A percentile compares a stretch with the other conserved stretches of the same genome.
These are phyloP conservation scores for Poecilia latipinna DNA, from an alignment of 2,113 vertebrate species.

Conservation along the genomic window DNA sequence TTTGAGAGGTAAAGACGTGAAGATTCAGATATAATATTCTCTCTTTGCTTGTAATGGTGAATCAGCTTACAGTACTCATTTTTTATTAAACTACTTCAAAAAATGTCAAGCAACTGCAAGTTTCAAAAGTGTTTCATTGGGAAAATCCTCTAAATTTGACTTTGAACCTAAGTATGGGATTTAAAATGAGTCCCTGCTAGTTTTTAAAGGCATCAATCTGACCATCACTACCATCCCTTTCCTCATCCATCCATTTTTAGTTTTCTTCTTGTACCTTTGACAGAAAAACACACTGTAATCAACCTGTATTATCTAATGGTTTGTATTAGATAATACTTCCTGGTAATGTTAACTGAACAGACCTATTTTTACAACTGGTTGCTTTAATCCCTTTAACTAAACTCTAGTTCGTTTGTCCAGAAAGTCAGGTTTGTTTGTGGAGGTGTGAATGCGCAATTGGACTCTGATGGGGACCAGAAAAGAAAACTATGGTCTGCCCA, in stretches of 20 bases:
- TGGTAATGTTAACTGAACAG: not conserved
- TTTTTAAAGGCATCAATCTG: not conserved
- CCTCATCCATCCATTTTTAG: not conserved
- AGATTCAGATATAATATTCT: not conserved
- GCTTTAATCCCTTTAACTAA: no score
- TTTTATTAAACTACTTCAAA: not conserved
- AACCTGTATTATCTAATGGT: not conserved
- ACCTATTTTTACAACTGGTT: not conserved
- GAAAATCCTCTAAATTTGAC: no score
- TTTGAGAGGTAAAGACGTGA: not conserved
- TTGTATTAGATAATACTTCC: not conserved
- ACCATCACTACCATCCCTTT: not conserved
- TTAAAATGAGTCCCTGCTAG: not conserved
- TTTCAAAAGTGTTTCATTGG: not conserved
- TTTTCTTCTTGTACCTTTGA: not conserved
- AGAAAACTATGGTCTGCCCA: no score
- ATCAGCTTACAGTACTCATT: not conserved
- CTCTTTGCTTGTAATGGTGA: not conserved
- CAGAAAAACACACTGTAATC: not conserved
- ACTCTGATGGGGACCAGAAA: no score
- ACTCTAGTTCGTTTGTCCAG: no score
- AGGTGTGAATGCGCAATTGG: no score
- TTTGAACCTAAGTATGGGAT: not conserved
- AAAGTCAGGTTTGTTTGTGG: no score
- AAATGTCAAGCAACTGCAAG: not conserved